Percentiles rank a stretch among this genome's conserved stretches.
phyloP scores from a whole-genome alignment of 2,888 invertebrate genomes.

The Abscondita cerata region DNA sequence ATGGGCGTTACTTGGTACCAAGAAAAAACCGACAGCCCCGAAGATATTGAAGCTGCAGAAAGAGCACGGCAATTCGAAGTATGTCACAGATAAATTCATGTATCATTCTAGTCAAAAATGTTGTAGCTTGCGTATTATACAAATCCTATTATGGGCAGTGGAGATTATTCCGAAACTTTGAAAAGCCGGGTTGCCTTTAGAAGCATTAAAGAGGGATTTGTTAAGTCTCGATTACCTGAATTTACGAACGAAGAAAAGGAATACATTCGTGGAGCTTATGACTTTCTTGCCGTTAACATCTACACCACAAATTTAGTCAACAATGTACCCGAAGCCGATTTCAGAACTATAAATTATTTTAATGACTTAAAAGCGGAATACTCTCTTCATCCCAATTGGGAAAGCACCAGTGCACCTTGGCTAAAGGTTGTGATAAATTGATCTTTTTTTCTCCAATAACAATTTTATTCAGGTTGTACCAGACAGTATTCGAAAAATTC shows the following conservation, averaged over 20 bases:
- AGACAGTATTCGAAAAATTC: background rate
- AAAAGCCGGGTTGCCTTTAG: slow-evolving; percentile 63
- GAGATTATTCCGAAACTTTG: slow-evolving; percentile 66
- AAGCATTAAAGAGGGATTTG: slow-evolving; percentile 63
- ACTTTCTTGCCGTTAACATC: slow-evolving; percentile 62
- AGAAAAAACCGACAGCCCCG: slow-evolving; percentile 64
- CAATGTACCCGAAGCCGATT: background rate
- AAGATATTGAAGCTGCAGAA: slow-evolving; percentile 67
- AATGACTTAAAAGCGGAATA: slow-evolving; percentile 8
- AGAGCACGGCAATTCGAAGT: slow-evolving; percentile 64
- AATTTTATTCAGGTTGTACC: slow-evolving; percentile 15
- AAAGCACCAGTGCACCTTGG: background rate
- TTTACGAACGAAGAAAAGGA: slow-evolving; percentile 61
- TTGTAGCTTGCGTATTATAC: slow-evolving; percentile 61
- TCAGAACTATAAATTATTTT: background rate
- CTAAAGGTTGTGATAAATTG: slow-evolving; percentile 15
- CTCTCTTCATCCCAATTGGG: slow-evolving; percentile 7
- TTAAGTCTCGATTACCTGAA: slow-evolving; percentile 63
- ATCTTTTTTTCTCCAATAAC: background rate
- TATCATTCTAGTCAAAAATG: background rate
- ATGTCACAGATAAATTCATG: slow-evolving; percentile 43
- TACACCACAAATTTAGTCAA: slow-evolving; percentile 53
- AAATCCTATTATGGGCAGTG: slow-evolving; percentile 64
- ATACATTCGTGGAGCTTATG: slow-evolving; percentile 58
- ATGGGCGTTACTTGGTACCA: slow-evolving; percentile 68